Base-by-base conservation (phyloP, 2,113 vertebrate species). In the Entelurus aequoreus region DNA sequence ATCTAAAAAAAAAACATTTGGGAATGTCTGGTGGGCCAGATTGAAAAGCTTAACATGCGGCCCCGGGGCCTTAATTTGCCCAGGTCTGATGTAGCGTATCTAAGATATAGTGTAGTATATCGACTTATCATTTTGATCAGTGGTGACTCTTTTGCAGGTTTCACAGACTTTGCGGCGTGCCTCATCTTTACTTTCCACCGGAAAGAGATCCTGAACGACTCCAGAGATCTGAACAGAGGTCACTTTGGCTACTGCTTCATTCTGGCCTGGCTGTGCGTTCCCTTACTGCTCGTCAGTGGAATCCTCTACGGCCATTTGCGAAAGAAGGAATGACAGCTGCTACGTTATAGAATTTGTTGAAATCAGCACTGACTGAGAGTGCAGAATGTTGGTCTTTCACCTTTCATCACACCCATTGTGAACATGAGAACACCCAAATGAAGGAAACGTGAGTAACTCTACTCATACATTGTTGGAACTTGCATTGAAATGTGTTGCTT, bases 221-320 rank as follows among this genome's bases (percentile, higher is more conserved):
- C 64, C 1, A 70, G 66, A 58, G 86, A 89, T 47, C 60, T 80
- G 1, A 65, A 21, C 0, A 82, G 64, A 6, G 93, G 93, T 56
- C 86, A 60, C 40, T 95, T 93, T 4, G 93, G 94, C 4, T 93
- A 92, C 84, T 94, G 93, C 77, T 95, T 93, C 28, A 86, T 91
- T 60, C 76, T 95, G 67, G 92, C 93, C 2, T 94, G 93, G 93
- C 69, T 92, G 54, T 92, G 92, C 36, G 90, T 93, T 40, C 94
- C 93, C 21, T 86, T 94, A 1, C 89, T 92, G 14, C 84, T 95
- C 28, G 21, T 88, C 69, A 94, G 93, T 2, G 92, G 89, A 3
- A 44, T 91, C 14, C 73, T 95, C 6, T 95, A 95, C 51, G 84
- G 92, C 62, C 94, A 94, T 77, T 86, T 95, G 66, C 88, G 92